Evolutionary conservation across 2,888 invertebrate genomes (phyloP).

Genomic region (Galerucella pusilla): DNA sequence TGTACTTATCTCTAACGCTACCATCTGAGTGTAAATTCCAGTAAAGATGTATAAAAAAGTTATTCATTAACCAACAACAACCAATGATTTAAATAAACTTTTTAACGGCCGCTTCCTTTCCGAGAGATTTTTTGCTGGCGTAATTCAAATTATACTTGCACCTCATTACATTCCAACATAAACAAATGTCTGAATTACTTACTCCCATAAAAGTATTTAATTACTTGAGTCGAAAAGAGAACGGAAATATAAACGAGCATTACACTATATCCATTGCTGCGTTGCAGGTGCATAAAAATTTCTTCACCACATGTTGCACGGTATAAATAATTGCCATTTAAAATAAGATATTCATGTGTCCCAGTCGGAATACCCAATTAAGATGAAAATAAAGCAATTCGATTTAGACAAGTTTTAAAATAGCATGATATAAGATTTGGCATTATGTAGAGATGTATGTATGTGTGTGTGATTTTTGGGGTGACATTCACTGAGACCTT

Average conservation of each 20-base stretch:
- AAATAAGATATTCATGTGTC: background rate
- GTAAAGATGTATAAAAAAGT: too few species aligned
- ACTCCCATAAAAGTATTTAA: constrained; percentile 14
- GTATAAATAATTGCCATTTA: background rate
- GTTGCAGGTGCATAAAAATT: constrained; percentile 19
- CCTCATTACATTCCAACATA: constrained; percentile 14
- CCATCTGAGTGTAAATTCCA: too few species aligned
- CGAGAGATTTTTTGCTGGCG: background rate
- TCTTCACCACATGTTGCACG: constrained; percentile 11
- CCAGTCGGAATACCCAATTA: background rate
- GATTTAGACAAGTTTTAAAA: background rate
- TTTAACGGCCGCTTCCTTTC: background rate
- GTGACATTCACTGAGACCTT: too few species aligned
- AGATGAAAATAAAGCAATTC: background rate
- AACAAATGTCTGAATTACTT: constrained; percentile 13
- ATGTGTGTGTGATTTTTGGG: too few species aligned
- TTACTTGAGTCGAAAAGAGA: constrained; percentile 1
- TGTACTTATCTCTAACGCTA: too few species aligned
- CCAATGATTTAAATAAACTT: background rate
- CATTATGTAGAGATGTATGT: too few species aligned
- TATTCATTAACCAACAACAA: background rate
- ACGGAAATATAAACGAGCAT: constrained; percentile 11
- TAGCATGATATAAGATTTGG: too few species aligned
- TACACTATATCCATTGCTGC: constrained; percentile 2
- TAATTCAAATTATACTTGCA: background rate